phyloP scores from a whole-genome alignment of 2,113 vertebrate genomes.

The Rhineura floridana region DNA sequence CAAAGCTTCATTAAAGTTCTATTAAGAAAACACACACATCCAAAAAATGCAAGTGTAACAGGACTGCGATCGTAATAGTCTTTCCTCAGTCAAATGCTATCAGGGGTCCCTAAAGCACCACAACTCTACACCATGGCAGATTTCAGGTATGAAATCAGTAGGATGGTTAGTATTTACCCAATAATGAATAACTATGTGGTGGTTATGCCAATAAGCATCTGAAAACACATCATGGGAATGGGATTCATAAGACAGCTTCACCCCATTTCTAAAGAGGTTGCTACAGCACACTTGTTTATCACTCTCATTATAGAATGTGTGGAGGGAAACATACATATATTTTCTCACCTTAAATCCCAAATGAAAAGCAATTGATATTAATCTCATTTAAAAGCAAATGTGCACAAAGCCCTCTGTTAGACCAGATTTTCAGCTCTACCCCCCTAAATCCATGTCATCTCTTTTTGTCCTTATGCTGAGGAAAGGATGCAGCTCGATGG shows the following conservation, averaged over 20 bases:
- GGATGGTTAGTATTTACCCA: no score
- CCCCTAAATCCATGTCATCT: background rate
- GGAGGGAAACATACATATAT: background rate
- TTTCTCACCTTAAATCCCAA: constrained; percentile 7
- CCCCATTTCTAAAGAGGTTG: background rate
- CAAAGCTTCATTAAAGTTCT: no score
- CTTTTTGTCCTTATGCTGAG: constrained; percentile 22
- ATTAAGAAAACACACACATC: no score
- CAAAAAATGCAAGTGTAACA: no score
- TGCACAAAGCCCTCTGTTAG: background rate
- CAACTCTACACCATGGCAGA: background rate
- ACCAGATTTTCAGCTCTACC: constrained; percentile 11
- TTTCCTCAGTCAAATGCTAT: no score
- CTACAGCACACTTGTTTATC: background rate
- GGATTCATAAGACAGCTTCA: no score
- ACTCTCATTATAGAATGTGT: background rate
- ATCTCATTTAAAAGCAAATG: constrained; percentile 19
- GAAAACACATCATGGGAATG: no score
- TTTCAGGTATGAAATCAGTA: no score
- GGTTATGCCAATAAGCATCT: no score
- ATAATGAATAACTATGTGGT: no score
- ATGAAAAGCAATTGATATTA: constrained; percentile 2
- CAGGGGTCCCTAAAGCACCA: no score
- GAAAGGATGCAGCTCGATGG: background rate
- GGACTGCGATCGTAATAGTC: no score